Conservation (phyloP, 1,140 invertebrate genomes). For the Chionoecetes opilio region DNA sequence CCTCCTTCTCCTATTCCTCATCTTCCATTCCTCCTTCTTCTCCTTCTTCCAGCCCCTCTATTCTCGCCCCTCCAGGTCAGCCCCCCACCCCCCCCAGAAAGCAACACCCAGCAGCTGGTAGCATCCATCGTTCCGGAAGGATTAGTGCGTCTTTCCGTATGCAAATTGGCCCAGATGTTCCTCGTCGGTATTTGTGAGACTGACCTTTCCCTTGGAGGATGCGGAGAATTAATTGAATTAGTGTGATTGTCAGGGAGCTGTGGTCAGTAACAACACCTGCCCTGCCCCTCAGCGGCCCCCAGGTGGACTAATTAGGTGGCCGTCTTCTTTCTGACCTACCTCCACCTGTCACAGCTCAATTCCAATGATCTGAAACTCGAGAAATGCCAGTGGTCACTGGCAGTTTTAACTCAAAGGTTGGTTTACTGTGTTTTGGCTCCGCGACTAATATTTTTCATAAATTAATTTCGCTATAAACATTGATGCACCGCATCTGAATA, state of each 20-base stretch:
- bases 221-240: conserved; percentile 20
- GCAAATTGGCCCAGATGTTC: conserved; percentile 28
- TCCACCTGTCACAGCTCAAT: neutral
- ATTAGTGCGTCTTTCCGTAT: neutral
- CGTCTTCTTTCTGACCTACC: neutral
- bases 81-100: neutral
- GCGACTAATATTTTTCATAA: too few relatives aligned
- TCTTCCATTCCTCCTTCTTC: neutral
- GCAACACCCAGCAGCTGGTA: neutral
- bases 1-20: neutral
- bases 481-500: too few relatives aligned
- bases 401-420: too few relatives aligned
- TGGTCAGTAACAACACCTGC: conserved; percentile 3
- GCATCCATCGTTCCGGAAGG: conserved; percentile 13
- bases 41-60: neutral
- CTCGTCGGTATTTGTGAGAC: neutral
- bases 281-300: neutral
- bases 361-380: too few relatives aligned
- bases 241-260: neutral
- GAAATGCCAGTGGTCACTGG: too few relatives aligned
- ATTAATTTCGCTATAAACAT: too few relatives aligned
- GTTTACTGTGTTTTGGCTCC: too few relatives aligned
- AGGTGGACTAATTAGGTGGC: conserved; percentile 17
- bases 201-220: neutral
- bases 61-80: neutral